These are phyloP conservation scores for Cynaeus angustus DNA, from an alignment of 2,888 invertebrate species.

Conservation along the genomic window DNA sequence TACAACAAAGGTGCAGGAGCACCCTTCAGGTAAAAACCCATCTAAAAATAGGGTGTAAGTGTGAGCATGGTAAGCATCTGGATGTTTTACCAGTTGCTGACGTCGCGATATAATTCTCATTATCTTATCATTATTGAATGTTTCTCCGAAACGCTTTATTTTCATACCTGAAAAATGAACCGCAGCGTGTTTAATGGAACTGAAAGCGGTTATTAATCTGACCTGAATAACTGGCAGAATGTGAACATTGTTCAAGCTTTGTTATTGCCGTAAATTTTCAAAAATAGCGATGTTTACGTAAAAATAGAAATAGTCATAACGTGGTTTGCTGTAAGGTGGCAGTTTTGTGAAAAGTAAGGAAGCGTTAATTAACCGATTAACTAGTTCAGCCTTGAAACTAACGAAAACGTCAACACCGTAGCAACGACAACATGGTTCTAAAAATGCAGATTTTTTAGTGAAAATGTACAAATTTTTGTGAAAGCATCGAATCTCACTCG, in stretches of 20 bases:
- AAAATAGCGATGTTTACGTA: no score
- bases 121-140: no score
- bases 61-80: conserved; percentile 19
- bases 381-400: conserved; percentile 36
- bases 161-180: no score
- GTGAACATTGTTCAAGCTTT: no score
- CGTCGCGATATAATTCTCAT: no score
- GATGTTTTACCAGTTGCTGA: conserved; percentile 24
- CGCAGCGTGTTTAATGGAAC: no score
- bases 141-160: no score
- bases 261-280: no score
- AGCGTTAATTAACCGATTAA: conserved; percentile 35
- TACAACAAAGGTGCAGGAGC: conserved; percentile 18
- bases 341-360: conserved; percentile 19
- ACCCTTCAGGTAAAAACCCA: conserved; percentile 30
- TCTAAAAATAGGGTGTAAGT: conserved; percentile 43
- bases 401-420: conserved; percentile 28
- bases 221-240: no score
- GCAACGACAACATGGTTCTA: conserved; percentile 47
- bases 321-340: conserved; percentile 20
- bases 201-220: no score
- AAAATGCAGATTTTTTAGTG: conserved; percentile 26
- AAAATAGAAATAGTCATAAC: no score
- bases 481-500: conserved; percentile 41
- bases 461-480: conserved; percentile 41